These are phyloP conservation scores for Loris lydekkerianus DNA, from an alignment of 2,797 vertebrate genomes.

Conservation along the genomic window DNA sequence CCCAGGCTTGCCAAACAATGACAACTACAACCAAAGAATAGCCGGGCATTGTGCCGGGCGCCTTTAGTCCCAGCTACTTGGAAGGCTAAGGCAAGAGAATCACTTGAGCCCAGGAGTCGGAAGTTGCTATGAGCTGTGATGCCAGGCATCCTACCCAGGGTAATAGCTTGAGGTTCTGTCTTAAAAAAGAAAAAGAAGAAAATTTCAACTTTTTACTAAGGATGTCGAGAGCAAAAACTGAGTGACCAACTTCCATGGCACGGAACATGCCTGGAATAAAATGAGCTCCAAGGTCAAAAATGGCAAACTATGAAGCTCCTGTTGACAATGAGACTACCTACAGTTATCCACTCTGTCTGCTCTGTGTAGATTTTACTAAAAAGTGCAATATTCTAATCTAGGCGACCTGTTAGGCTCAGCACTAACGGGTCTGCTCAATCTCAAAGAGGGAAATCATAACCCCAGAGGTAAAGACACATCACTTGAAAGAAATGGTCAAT, in stretches of 20 bases:
- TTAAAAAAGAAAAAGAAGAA: background rate
- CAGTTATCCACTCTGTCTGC: background rate
- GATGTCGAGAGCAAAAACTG: background rate
- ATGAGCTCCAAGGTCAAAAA: background rate
- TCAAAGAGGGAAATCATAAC: background rate
- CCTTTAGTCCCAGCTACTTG: too few relatives aligned
- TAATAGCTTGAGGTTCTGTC: too few relatives aligned
- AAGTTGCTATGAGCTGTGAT: too few relatives aligned
- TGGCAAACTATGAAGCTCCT: background rate
- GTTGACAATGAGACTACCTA: background rate
- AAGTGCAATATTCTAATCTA: background rate
- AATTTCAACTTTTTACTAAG: constrained; percentile 6
- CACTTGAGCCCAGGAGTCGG: too few relatives aligned
- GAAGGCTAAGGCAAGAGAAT: too few relatives aligned
- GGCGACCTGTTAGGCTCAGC: background rate
- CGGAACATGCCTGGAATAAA: background rate
- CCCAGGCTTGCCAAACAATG: too few relatives aligned
- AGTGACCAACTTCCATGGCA: background rate
- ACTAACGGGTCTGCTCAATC: background rate
- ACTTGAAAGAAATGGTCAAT: background rate
- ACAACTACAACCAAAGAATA: too few relatives aligned
- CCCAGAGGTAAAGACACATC: background rate
- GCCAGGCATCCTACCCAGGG: too few relatives aligned
- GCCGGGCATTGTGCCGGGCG: too few relatives aligned
- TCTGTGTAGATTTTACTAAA: background rate